Evolutionary conservation across 2,797 vertebrate species (phyloP), one percentile per base, ranked within the genome.

Genomic region (Melopsittacus undulatus): DNA sequence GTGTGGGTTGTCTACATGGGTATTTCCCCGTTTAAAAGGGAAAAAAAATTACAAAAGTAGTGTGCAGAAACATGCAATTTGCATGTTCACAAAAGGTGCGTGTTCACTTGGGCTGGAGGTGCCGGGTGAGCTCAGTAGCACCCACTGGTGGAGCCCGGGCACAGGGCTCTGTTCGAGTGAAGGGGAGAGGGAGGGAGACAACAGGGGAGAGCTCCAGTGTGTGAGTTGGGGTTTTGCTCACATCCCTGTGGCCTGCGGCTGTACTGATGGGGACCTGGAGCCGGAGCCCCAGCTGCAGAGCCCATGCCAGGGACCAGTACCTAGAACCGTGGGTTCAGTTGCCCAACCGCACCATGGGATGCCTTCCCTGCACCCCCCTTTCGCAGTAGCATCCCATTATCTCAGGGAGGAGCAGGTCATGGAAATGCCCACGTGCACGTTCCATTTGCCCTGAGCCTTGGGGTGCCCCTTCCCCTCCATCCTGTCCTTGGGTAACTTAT

Each of bases 361-460:
- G 19, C 67, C 49, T 45, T 56, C 59, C 70, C 26, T 5, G n/a
- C 0, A 0, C 43, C 46, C 48, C 45, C 7, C n/a, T 75, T 79
- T 70, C 5, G 30, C 43, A 91, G 63, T 36, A 79, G 66, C 75
- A 83, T 57, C 94, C 83, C 0, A 0, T 81, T 81, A 81, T 78
- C 96, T 97, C 95, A 96, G 95, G 95, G 94, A 97, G 76, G 88
- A 86, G 87, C 73, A 87, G 87, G 62, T 64, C 57, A 59, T 4
- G 8, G 88, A 51, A 84, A 64, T 14, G 61, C 78, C 78, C 45
- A 74, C 46, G 73, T 11, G 11, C 46, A 34, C 0, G 0, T 30
- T 86, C 48, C 82, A 54, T 6, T 5, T 57, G 51, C 61, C 66
- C 76, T 73, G 90, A 73, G 70, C 62, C 64, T 70, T 0, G 40